Evolutionary conservation across 2,797 vertebrate species (phyloP).

Genomic region (Hippopotamyrus pictus): DNA sequence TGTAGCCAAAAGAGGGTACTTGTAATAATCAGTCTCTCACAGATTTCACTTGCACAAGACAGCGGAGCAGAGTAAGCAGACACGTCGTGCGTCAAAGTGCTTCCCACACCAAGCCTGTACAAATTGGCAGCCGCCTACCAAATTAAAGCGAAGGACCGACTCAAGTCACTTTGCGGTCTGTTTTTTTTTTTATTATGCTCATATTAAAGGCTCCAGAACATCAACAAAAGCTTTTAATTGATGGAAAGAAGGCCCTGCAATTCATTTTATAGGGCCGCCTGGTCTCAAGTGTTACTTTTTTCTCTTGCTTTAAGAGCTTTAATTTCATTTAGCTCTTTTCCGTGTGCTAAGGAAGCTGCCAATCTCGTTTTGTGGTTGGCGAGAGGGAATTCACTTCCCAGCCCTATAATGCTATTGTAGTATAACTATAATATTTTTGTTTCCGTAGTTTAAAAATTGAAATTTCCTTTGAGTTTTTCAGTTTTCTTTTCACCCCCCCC

Average conservation of each 20-base stretch:
- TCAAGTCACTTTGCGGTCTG: constrained; percentile 22
- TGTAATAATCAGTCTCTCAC: neutral
- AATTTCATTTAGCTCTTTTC: constrained; percentile 28
- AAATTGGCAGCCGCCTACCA: constrained; percentile 17
- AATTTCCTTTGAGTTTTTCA: neutral
- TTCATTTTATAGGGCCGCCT: constrained; percentile 32
- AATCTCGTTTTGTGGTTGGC: neutral
- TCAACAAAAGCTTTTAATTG: constrained; percentile 31
- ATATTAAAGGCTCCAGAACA: constrained; percentile 33
- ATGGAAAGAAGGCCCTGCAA: constrained; percentile 27
- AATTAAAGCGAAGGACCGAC: constrained; percentile 28
- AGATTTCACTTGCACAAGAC: neutral
- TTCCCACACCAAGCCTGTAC: constrained; percentile 12
- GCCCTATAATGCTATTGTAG: neutral
- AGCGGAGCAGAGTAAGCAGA: neutral
- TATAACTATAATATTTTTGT: neutral
- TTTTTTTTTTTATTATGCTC: constrained; percentile 25
- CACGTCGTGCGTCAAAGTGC: neutral
- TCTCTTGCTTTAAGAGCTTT: constrained; percentile 26
- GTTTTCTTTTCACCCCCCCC: neutral
- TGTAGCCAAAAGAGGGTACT: neutral
- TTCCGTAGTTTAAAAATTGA: neutral
- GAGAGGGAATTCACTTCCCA: neutral
- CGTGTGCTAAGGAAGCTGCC: constrained; percentile 14
- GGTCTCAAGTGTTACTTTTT: constrained; percentile 13